These are phyloP conservation scores for Procavia capensis DNA, from an alignment of 2,113 vertebrate species.

Conservation along the genomic window DNA sequence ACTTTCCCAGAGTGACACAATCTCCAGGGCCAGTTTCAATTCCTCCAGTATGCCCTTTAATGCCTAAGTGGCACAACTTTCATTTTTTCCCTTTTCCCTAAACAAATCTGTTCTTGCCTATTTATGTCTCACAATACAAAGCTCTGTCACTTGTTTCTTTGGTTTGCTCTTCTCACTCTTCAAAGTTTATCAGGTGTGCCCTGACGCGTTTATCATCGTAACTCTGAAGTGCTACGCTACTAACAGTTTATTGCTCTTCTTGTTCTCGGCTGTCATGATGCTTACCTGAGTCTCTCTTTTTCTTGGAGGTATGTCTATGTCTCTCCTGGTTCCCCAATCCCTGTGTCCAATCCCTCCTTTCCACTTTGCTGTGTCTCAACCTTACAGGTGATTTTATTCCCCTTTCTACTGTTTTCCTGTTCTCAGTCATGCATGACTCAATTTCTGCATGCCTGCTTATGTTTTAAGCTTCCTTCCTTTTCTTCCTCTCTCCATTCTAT, in stretches of 20 bases:
- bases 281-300: background rate
- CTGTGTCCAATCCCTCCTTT: background rate
- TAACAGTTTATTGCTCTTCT: background rate
- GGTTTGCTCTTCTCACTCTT: background rate
- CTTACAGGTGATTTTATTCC: background rate
- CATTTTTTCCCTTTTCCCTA: background rate
- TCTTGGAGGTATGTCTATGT: background rate
- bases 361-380: background rate
- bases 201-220: background rate
- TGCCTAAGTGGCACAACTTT: background rate
- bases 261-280: background rate
- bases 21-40: background rate
- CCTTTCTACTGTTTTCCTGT: background rate
- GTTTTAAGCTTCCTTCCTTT: background rate
- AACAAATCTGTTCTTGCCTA: background rate
- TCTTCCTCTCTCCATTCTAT: background rate
- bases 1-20: background rate
- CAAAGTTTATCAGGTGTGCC: background rate
- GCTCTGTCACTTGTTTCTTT: background rate
- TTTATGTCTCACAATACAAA: background rate
- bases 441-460: background rate
- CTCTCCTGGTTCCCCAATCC: background rate
- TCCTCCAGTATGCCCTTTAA: too few species aligned
- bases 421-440: background rate
- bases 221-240: background rate